These are phyloP conservation scores for Carapus acus DNA, from an alignment of 2,797 vertebrate species.

Conservation along the genomic window DNA sequence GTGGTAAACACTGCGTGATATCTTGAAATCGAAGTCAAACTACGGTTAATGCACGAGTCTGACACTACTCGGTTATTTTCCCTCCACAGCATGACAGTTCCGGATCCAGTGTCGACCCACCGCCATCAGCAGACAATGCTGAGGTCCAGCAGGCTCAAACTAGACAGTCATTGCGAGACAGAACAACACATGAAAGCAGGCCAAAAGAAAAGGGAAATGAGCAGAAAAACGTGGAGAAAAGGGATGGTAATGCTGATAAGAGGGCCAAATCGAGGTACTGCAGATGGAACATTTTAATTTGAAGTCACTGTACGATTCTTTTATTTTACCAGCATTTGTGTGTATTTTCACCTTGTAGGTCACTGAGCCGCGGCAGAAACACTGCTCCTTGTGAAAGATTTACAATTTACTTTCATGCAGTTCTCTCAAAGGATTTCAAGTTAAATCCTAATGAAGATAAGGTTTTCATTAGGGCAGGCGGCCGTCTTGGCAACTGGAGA, in stretches of 20 bases:
- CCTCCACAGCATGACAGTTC: slow-evolving; percentile 18
- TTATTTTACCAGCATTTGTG: not conserved
- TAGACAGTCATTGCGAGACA: no score
- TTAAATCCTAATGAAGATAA: slow-evolving; percentile 49
- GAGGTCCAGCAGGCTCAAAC: slow-evolving; percentile 28
- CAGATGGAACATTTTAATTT: not conserved
- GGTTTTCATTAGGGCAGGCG: slow-evolving; percentile 67
- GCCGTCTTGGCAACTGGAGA: slow-evolving; percentile 39
- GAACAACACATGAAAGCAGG: no score
- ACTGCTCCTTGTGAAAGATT: slow-evolving; percentile 54
- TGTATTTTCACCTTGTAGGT: slow-evolving; percentile 38
- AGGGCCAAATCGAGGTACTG: slow-evolving; percentile 45
- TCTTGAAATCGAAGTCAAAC: not conserved
- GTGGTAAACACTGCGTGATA: no score
- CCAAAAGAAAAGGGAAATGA: not conserved
- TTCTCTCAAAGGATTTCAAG: slow-evolving; percentile 82
- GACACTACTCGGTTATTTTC: not conserved
- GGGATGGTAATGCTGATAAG: no score
- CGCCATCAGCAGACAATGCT: not conserved
- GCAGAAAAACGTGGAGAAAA: not conserved
- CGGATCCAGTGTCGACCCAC: slow-evolving; percentile 51
- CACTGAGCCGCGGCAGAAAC: slow-evolving; percentile 24
- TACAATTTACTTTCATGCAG: slow-evolving; percentile 83
- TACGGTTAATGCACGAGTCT: not conserved
- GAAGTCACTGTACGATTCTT: no score